These are phyloP conservation scores for Micropoecilia bifurca DNA, from an alignment of 2,797 vertebrate species.

Conservation along the genomic window DNA sequence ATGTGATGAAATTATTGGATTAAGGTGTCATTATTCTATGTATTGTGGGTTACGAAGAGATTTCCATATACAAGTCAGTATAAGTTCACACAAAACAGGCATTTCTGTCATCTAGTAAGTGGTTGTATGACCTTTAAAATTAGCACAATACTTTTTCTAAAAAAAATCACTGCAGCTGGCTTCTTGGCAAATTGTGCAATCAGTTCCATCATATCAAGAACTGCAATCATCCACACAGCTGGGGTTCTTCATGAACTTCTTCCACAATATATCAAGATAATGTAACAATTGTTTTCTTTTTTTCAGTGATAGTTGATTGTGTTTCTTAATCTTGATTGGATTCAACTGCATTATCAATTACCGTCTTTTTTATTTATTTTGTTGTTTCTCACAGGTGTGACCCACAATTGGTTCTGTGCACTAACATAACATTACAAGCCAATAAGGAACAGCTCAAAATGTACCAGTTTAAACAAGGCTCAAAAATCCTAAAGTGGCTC, in stretches of 20 bases:
- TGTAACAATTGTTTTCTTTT: constrained; percentile 22
- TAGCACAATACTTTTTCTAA: constrained; percentile 14
- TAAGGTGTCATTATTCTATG: background rate
- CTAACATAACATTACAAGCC: background rate
- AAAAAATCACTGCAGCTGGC: constrained; percentile 52
- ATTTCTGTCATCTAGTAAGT: background rate
- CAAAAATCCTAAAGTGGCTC: background rate
- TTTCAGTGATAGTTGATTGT: constrained; percentile 53
- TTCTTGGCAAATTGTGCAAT: constrained; percentile 52
- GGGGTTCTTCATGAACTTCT: constrained; percentile 50
- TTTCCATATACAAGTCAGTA: background rate
- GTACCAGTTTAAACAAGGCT: background rate
- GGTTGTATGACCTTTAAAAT: constrained; percentile 14
- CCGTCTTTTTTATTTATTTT: background rate
- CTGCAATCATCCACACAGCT: constrained; percentile 70
- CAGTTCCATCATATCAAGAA: constrained; percentile 58
- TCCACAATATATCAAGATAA: constrained; percentile 48
- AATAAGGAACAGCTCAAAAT: background rate
- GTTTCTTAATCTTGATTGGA: constrained; percentile 46
- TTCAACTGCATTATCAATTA: constrained; percentile 60
- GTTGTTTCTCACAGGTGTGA: constrained; percentile 16
- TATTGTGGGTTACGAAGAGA: background rate
- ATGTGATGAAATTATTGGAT: background rate
- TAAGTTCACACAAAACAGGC: background rate
- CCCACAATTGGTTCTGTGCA: constrained; percentile 17